Conservation (phyloP, 2,113 vertebrate species). For the Pituophis catenifer region DNA sequence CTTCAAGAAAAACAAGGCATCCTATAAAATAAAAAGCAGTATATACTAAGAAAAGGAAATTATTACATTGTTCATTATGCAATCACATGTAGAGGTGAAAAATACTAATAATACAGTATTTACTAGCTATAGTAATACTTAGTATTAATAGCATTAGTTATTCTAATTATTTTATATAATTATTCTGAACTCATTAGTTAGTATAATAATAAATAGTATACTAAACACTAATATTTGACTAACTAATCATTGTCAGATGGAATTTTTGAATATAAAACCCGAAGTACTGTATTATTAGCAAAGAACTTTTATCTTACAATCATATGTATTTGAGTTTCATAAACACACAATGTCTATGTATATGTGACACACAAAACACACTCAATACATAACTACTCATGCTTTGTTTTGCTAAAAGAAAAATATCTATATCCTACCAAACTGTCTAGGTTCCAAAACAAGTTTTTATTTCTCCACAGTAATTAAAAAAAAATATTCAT, state of each 20-base stretch:
- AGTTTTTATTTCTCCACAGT: neutral
- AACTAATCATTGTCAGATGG: neutral
- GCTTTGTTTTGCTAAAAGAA: neutral
- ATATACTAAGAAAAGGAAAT: neutral
- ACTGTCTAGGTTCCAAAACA: neutral
- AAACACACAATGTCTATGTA: neutral
- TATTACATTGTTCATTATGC: neutral
- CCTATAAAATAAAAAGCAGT: conserved; percentile 69
- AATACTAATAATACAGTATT: neutral
- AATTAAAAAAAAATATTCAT: neutral
- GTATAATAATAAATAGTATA: neutral
- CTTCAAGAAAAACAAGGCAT: conserved; percentile 97
- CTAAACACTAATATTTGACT: neutral
- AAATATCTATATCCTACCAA: neutral
- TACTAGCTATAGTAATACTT: neutral
- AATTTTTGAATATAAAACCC: neutral
- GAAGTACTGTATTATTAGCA: neutral
- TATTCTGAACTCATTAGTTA: neutral
- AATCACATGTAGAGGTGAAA: neutral
- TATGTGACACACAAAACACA: neutral
- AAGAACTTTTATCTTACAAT: neutral
- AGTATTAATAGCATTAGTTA: neutral
- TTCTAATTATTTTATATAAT: too few relatives aligned
- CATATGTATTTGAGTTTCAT: neutral
- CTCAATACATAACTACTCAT: neutral